These are phyloP conservation scores for Elaeidobius kamerunicus DNA, from an alignment of 2,888 invertebrate genomes.

Conservation along the genomic window DNA sequence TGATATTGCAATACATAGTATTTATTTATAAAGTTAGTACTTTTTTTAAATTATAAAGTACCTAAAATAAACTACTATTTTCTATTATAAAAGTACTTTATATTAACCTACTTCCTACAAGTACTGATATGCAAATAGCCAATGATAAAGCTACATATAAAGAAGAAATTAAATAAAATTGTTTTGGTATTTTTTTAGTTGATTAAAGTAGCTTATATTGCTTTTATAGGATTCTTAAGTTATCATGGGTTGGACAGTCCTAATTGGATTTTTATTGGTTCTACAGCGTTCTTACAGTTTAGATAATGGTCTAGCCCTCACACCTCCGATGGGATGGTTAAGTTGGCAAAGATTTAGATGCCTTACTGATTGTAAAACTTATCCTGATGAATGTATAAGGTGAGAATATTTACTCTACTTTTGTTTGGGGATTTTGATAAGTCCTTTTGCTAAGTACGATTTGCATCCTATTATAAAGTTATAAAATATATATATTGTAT, in stretches of 20 bases:
- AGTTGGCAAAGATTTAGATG: conserved; percentile 66
- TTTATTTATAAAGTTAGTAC: background rate
- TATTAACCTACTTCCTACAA: background rate
- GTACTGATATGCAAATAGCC: background rate
- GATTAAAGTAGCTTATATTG: background rate
- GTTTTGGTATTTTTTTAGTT: background rate
- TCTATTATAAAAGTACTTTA: too few relatives aligned
- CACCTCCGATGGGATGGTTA: conserved; percentile 72
- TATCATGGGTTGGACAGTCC: background rate
- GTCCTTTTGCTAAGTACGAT: too few relatives aligned
- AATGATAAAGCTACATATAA: background rate
- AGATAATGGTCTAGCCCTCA: conserved; percentile 61
- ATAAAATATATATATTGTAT: too few relatives aligned
- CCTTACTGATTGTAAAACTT: conserved; percentile 59
- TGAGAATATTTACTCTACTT: too few relatives aligned
- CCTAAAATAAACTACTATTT: too few relatives aligned
- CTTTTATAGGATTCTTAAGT: background rate
- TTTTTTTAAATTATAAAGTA: too few relatives aligned
- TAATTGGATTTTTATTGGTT: background rate
- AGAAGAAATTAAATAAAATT: background rate
- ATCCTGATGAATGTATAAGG: conserved; percentile 66
- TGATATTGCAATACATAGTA: too few relatives aligned
- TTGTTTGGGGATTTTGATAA: too few relatives aligned
- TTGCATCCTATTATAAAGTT: too few relatives aligned
- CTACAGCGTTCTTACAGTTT: conserved; percentile 37